Evolutionary conservation across 2,113 vertebrate genomes (phyloP).

Genomic region (Xerus inauris): DNA sequence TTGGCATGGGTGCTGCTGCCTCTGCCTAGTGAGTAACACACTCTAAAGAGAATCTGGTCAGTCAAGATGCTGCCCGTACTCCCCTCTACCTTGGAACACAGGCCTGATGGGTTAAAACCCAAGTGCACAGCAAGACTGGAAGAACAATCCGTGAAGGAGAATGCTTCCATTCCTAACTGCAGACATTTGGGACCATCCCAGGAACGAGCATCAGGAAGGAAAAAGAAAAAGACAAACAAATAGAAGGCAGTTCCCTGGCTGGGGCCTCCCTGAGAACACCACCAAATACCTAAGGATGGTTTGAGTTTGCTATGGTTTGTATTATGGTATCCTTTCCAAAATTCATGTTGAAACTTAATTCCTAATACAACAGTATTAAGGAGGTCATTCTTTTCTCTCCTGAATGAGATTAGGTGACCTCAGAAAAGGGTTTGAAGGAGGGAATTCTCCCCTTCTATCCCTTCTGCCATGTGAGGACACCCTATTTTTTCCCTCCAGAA

Average conservation of each 20-base stretch:
- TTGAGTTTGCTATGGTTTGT: not conserved
- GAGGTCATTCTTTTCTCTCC: too few relatives aligned
- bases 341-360: not conserved
- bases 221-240: not conserved
- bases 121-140: not conserved
- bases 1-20: not conserved
- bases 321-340: not conserved
- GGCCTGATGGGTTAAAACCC: not conserved
- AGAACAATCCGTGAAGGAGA: not conserved
- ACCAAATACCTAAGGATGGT: not conserved
- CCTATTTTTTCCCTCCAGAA: not conserved
- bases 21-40: not conserved
- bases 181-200: not conserved
- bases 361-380: too few relatives aligned
- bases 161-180: not conserved
- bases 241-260: too few relatives aligned
- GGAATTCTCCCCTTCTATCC: not conserved
- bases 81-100: not conserved
- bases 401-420: not conserved
- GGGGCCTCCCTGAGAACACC: not conserved
- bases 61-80: not conserved
- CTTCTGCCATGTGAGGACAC: not conserved
- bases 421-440: not conserved
- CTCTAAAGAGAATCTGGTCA: not conserved
- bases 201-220: not conserved